These are phyloP conservation scores for Lagopus muta DNA, from an alignment of 2,113 vertebrate genomes.

Conservation along the genomic window DNA sequence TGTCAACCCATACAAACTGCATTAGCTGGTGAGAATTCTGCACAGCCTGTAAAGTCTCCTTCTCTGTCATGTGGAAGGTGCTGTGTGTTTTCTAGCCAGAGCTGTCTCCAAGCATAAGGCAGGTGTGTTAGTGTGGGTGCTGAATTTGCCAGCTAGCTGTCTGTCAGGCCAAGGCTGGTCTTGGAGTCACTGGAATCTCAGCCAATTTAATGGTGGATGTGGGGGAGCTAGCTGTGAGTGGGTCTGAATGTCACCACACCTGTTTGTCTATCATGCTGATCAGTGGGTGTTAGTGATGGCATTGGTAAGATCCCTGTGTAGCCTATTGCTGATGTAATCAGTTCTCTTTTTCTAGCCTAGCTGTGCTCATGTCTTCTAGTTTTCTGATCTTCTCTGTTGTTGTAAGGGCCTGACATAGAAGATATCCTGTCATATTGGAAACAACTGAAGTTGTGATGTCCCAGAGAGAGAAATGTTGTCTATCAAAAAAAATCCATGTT, in stretches of 20 bases:
- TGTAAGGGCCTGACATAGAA: not conserved
- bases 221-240: not conserved
- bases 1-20: no score
- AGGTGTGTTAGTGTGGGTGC: not conserved
- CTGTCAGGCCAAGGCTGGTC: not conserved
- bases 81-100: not conserved
- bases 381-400: not conserved
- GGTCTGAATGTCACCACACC: not conserved
- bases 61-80: not conserved
- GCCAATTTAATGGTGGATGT: fast-evolving
- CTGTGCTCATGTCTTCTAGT: not conserved
- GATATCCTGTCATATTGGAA: not conserved
- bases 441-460: not conserved
- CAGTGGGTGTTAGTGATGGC: not conserved
- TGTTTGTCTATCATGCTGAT: not conserved
- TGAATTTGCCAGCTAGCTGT: not conserved
- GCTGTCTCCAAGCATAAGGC: not conserved
- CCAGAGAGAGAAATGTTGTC: not conserved
- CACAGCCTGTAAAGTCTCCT: not conserved
- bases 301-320: not conserved
- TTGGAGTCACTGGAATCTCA: not conserved
- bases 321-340: not conserved
- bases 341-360: not conserved
- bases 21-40: not conserved
- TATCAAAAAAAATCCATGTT: not conserved